Conservation (phyloP, 2,113 vertebrate genomes). For the Pangasianodon gigas region DNA sequence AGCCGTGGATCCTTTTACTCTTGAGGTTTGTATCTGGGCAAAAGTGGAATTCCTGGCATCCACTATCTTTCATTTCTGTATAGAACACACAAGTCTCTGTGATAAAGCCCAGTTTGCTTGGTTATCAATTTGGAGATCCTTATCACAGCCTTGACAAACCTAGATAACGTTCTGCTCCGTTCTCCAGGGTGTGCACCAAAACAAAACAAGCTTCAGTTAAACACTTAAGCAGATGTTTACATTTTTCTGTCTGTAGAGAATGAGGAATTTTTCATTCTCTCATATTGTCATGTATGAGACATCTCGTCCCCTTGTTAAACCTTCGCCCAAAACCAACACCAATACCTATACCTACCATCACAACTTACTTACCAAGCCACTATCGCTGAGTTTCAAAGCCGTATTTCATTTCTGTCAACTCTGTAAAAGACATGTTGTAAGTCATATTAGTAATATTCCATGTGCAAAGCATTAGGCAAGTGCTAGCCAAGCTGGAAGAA, state of each 20-base stretch:
- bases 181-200: not conserved
- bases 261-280: not conserved
- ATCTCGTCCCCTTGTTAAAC: not conserved
- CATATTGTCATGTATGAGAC: not conserved
- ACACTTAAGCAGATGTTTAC: slow-evolving; percentile 18
- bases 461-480: not conserved
- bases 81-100: not conserved
- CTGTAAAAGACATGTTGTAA: not conserved
- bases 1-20: not conserved
- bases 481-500: not conserved
- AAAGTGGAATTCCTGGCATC: slow-evolving; percentile 23
- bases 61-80: slow-evolving; percentile 4
- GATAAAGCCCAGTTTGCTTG: slow-evolving; percentile 20
- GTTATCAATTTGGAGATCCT: not conserved
- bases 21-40: slow-evolving; percentile 6
- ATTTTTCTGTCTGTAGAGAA: slow-evolving; percentile 5
- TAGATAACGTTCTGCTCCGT: not conserved
- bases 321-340: not conserved
- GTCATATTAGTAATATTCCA: not conserved
- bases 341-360: not conserved
- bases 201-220: slow-evolving; percentile 21
- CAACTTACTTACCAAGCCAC: not conserved
- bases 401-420: not conserved
- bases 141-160: not conserved
- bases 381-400: not conserved